Base-by-base conservation (phyloP, 2,797 vertebrate species). In the Cyprinella venusta region DNA sequence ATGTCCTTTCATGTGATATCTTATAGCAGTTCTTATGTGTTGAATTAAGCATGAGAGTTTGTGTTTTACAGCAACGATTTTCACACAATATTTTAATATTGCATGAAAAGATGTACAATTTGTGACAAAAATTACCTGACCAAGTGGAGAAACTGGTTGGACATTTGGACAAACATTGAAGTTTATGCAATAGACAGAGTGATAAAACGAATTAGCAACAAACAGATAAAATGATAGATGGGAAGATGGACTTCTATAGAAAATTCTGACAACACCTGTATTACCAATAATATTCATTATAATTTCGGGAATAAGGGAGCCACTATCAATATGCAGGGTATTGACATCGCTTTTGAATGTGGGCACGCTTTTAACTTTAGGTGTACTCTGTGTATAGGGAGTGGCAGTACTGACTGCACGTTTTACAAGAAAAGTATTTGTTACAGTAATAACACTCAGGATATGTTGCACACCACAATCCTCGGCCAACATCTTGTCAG, bases 1-100 rank as follows among this genome's bases (percentile, higher is more conserved):
- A 15, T 54, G 70, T 75, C 33, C 45, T 30, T 56, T 24, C 71
- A 82, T 40, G 10, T 65, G 24, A 42, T 76, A 76, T 82, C 80
- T 74, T 74, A 45, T 15, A 36, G 42, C 16, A 67, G 63, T 48
- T 56, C 18, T 54, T 67, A 76, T 64, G 69, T 67, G 80, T 9
- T 76, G 70, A 81, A 75, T 50, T 36, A 26, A 64, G 48, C 33
- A 65, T 65, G 70, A 81, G 18, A 30, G 79, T 56, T 72, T 36
- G 70, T 1, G 21, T 45, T 40, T 52, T 16, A 52, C 30, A 65
- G 38, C 38, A 12, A 26, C 61, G 38, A 30, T 54, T 67, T 68
- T 75, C 6, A 26, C 56, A 36, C 36, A 30, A 38, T 8, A 50
- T 50, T 63, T 45, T 45, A 24, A 48, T n/a, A 36, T 59, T 38